Evolutionary conservation across 37 sponge, comb jelly and placozoan genomes (phyloP), one percentile per base, ranked within the genome.

Genomic region (Ianthella basta): DNA sequence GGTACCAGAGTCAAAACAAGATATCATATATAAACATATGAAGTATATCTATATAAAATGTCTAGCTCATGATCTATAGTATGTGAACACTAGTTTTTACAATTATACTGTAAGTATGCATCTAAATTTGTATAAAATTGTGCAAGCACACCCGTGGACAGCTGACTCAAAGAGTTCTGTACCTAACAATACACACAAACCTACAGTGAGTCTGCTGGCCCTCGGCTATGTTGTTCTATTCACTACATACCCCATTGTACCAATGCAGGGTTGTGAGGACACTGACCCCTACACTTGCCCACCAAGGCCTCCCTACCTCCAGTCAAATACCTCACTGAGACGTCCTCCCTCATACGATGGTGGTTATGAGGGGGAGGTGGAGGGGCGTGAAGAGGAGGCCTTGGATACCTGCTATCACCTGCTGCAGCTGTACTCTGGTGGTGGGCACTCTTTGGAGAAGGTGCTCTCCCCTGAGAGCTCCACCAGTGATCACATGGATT

Each of bases 361-460:
- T 16, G 66, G 27, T 16, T 35, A 27, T n/a, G 35, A 16, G 30
- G 67, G 15, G 0, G 39, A 64, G 13, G 53, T 15, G 32, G 40
- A 60, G 24, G 60, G 59, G 12, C 18, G 25, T 60, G 15, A 6
- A 4, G 23, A 73, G 2, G 23, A 66, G 24, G 16, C 33, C 15
- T 5, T 61, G 24, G 96, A 96, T 84, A 88, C 85, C 0, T 93
- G 91, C 70, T 96, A 79, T 56, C 94, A 93, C 59, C 53, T 96
- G 68, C 82, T 96, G 4, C 65, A 68, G 33, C 83, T 96, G 56
- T 93, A 91, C 85, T 79, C 86, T 55, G 35, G 59, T 12, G 69
- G 84, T 24, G 82, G 75, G 33, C 81, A 93, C 60, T 78, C 74
- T 41, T 67, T 96, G 60, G 89, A 93, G 63, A 67, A 41, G 35